Evolutionary conservation across 2,113 vertebrate species (phyloP), one percentile per base, ranked within the genome.

Genomic region (Dicentrarchus labrax): DNA sequence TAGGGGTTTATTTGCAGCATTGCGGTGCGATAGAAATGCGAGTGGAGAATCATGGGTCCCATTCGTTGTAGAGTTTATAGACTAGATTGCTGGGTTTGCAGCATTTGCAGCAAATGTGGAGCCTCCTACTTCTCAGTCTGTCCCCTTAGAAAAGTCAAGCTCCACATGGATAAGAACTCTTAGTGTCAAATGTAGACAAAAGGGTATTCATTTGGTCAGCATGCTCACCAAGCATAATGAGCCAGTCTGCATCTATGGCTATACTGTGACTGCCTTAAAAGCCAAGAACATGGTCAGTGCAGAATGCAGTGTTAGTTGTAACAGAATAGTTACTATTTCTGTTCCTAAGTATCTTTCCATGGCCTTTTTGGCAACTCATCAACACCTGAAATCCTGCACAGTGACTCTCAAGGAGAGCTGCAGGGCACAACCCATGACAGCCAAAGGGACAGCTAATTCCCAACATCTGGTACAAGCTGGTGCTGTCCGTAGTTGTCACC

Each of bases 401-500:
- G 84, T 78, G 83, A 88, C 85, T 93, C 90, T 88, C 85, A 85
- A 93, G 89, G 91, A 91, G 83, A 85, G 72, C 88, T 90, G 82
- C 86, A 76, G 86, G 82, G 86, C 80, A 74, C 78, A 88, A 79
- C 76, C 85, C 69, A 43, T 80, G 84, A 87, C 85, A 74, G 86
- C 89, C 88, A 80, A 71, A 90, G 90, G 88, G 86, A 90, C 68
- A 53, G 89, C 91, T 95, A 94, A 95, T 91, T 94, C 93, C 92
- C 90, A 92, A 94, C 93, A 95, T 95, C 95, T 95, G 95, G 88
- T 93, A 91, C 91, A 91, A 92, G 93, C 84, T 79, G 86, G 90
- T 93, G 86, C 89, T 85, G 87, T 93, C 92, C 80, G 53, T 86
- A 76, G 76, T 84, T 85, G 81, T 90, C 78, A 39, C 75, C 86